Evolutionary conservation across 2,888 invertebrate species (phyloP), one percentile per base, ranked within the genome.

Genomic region (Anthoptus insignis): DNA sequence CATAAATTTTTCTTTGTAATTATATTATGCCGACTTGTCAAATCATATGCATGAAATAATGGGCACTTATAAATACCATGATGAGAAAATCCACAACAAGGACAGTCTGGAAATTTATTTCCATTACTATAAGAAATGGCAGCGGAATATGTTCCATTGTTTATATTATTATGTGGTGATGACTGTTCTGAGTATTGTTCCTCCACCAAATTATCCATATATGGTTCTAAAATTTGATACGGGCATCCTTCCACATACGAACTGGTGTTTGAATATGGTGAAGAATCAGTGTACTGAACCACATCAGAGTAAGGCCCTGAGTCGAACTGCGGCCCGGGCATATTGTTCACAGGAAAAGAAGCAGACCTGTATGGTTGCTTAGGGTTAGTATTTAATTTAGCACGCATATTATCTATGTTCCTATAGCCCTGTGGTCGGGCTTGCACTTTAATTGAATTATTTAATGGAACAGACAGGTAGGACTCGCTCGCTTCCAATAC

Each of bases 11-110:
- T 45, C 16, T 27, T 11, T 27, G 2, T n/a, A 19, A 47, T 29
- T 3, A 29, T 14, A 4, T 58, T 45, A 2, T 16, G 27, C 7
- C 45, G 45, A 27, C 22, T 21, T 8, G 39, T 9, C 8, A 42
- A 42, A 42, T 39, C 24, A 24, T n/a, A 29, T 14, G 11, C 6
- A 21, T 11, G 13, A 37, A 59, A 47, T 16, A 14, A 47, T 29
- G 47, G 32, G 32, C 59, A 59, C 21, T 47, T 59, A 21, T 47
- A 59, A 34, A 59, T 45, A 3, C 27, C 21, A 32, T 59, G 59
- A 21, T 59, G 47, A 16, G 45, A 39, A 14, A 32, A 29, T 16
- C 49, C 32, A 32, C 59, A 59, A 47, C 47, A 45, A 8, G 19
- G 16, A 32, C 59, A 59, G 13, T 47, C 49, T 6, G 19, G n/a